Evolutionary conservation across 2,888 invertebrate genomes (phyloP).

Genomic region (Amphipoea lucens): DNA sequence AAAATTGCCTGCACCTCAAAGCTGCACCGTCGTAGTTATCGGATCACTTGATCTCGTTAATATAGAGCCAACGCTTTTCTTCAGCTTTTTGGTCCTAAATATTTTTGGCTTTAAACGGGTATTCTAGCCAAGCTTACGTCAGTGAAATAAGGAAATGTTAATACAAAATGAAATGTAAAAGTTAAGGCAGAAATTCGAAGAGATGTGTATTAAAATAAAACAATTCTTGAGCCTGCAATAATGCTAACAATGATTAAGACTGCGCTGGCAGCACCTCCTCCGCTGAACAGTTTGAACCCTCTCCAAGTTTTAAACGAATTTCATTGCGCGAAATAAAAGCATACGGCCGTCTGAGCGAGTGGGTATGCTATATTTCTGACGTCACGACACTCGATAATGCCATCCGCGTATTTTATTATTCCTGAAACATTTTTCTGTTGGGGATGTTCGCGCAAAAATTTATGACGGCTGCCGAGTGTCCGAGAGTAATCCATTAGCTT

Average conservation of each 20-base stretch:
- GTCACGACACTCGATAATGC: conserved; percentile 75
- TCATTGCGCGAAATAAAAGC: conserved; percentile 82
- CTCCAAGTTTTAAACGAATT: conserved; percentile 87
- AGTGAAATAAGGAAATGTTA: conserved; percentile 59
- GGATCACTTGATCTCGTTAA: conserved; percentile 73
- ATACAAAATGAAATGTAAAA: conserved; percentile 53
- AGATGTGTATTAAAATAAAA: conserved; percentile 66
- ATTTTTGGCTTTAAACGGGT: conserved; percentile 57
- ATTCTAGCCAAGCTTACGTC: conserved; percentile 41
- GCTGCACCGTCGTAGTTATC: conserved; percentile 72
- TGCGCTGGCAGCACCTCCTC: conserved; percentile 76
- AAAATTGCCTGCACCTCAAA: conserved; percentile 71
- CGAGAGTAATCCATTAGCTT: conserved; percentile 77
- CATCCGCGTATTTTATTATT: conserved; percentile 74
- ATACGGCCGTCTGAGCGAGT: conserved; percentile 70
- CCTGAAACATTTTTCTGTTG: conserved; percentile 74
- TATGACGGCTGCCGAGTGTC: conserved; percentile 74
- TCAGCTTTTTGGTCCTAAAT: conserved; percentile 62
- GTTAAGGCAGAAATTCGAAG: conserved; percentile 48
- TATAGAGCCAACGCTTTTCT: conserved; percentile 65
- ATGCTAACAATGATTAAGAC: conserved; percentile 81
- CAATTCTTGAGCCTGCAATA: conserved; percentile 70
- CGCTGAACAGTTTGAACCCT: conserved; percentile 78
- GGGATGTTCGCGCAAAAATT: conserved; percentile 72
- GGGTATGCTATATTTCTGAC: conserved; percentile 73